phyloP scores from a whole-genome alignment of 2,113 vertebrate genomes.

The Halcyon senegalensis region DNA sequence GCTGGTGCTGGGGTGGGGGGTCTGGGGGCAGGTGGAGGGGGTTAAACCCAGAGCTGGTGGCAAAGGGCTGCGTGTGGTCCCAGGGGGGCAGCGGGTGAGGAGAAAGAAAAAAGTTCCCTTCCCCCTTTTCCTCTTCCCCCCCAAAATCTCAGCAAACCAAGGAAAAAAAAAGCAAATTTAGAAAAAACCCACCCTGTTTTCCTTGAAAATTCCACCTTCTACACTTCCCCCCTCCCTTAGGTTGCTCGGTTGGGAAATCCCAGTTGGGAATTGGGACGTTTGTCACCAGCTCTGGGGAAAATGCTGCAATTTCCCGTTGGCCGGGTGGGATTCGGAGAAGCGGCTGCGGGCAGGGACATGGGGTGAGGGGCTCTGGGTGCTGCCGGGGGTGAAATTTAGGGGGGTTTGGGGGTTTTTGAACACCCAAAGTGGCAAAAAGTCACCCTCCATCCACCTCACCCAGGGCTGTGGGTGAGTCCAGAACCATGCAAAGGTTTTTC shows the following conservation, averaged over 20 bases:
- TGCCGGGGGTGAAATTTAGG: not conserved
- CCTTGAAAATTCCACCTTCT: not conserved
- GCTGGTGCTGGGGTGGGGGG: not conserved
- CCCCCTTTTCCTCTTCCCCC: not conserved
- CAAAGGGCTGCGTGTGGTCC: accelerated
- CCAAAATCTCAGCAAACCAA: not conserved
- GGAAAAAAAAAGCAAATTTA: not conserved
- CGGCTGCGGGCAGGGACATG: not conserved
- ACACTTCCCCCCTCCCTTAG: not conserved
- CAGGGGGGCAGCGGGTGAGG: not conserved
- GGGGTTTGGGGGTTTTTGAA: accelerated
- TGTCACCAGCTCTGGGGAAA: not conserved
- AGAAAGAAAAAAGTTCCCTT: not conserved
- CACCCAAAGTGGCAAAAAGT: not conserved
- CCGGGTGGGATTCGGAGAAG: not conserved
- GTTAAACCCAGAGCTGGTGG: not conserved
- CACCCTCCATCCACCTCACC: accelerated
- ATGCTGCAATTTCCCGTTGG: not conserved
- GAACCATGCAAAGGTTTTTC: not conserved
- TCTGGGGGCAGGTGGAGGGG: not conserved
- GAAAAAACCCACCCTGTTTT: accelerated
- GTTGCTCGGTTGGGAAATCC: not conserved
- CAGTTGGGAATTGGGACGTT: not conserved
- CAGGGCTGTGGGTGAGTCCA: accelerated
- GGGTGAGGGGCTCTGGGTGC: not conserved